These are phyloP conservation scores for Anagyrus pseudococci DNA, from an alignment of 2,888 invertebrate genomes.

Conservation along the genomic window DNA sequence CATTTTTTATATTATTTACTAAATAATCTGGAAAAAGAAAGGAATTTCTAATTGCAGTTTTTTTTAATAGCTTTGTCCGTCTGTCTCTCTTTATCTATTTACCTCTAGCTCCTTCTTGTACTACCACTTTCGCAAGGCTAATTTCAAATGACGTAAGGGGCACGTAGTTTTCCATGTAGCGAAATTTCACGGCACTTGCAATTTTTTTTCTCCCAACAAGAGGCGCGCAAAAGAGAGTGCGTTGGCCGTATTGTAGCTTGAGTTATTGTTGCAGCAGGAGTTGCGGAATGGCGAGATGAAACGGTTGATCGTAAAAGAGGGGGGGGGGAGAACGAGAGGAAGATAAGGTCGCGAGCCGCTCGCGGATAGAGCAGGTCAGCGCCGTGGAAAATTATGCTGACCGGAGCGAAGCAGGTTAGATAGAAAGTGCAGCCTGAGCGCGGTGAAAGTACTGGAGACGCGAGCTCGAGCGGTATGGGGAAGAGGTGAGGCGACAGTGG, in stretches of 20 bases:
- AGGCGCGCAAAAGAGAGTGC: too few relatives aligned
- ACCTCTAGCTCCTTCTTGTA: too few relatives aligned
- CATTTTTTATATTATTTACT: too few relatives aligned
- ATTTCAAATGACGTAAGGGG: too few relatives aligned
- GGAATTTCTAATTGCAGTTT: not conserved
- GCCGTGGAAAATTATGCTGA: constrained; percentile 20
- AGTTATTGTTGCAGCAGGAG: too few relatives aligned
- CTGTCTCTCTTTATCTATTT: too few relatives aligned
- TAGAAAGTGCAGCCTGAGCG: constrained; percentile 21
- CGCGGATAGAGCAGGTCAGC: not conserved
- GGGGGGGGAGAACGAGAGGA: not conserved
- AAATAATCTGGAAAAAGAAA: too few relatives aligned
- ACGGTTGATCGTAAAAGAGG: not conserved
- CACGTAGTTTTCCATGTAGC: too few relatives aligned
- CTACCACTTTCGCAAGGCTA: not conserved
- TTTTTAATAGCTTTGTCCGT: not conserved
- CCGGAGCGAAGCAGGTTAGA: constrained; percentile 20
- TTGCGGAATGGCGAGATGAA: not conserved
- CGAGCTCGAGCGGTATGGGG: not conserved
- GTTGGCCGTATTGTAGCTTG: too few relatives aligned
- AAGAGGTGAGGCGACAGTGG: too few relatives aligned
- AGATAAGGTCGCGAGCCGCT: not conserved
- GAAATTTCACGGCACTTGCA: too few relatives aligned
- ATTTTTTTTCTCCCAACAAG: too few relatives aligned
- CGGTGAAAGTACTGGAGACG: constrained; percentile 21